Evolutionary conservation across 2,113 vertebrate genomes (phyloP).

Genomic region (Donacobius atricapilla): DNA sequence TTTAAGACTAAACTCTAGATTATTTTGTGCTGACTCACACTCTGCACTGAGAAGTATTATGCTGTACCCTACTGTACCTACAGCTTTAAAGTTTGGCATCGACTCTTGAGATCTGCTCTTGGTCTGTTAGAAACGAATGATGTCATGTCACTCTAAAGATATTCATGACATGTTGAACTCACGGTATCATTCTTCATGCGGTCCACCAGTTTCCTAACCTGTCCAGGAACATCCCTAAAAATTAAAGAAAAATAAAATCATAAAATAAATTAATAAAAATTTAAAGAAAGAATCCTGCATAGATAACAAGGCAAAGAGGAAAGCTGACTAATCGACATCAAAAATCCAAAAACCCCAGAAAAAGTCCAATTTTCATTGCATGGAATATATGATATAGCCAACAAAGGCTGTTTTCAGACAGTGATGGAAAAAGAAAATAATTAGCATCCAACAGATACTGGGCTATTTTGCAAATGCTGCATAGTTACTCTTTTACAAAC

Average conservation of each 20-base stretch:
- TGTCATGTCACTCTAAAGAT: not conserved
- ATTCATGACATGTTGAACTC: slow-evolving; percentile 8
- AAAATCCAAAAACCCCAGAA: not conserved
- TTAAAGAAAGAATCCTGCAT: not conserved
- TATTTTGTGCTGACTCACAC: not conserved
- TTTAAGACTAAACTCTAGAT: not conserved
- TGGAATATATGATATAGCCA: not conserved
- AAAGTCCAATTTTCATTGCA: not conserved
- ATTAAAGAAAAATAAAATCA: not conserved
- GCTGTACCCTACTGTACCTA: not conserved
- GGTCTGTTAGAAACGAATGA: not conserved
- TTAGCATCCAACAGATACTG: not conserved
- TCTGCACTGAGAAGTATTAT: not conserved
- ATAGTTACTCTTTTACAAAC: not conserved
- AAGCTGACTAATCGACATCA: not conserved
- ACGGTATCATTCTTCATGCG: slow-evolving; percentile 69
- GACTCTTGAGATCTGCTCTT: not conserved
- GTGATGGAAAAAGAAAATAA: not conserved
- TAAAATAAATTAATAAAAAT: not conserved
- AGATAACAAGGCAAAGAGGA: not conserved
- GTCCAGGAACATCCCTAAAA: slow-evolving; percentile 56
- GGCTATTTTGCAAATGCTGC: not conserved
- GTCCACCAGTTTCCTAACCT: slow-evolving; percentile 62
- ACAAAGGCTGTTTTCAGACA: not conserved
- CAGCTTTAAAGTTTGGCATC: not conserved